These are phyloP conservation scores for Ivindomyrus marchei DNA, from an alignment of 2,113 vertebrate species.

Conservation along the genomic window DNA sequence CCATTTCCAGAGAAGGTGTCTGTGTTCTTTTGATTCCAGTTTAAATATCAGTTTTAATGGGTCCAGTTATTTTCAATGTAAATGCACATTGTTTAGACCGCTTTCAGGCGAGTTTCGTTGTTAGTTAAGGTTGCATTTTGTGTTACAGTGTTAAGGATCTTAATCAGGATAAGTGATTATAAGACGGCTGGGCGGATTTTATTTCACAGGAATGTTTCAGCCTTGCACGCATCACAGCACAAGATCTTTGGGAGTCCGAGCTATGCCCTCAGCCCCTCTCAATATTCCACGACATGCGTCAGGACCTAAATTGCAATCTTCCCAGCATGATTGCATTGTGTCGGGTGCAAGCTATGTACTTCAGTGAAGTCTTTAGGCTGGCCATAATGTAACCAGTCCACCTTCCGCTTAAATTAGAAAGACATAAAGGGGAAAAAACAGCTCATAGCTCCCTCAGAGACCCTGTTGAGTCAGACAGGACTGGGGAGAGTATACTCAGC, in stretches of 20 bases:
- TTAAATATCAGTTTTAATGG: neutral
- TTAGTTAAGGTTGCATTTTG: neutral
- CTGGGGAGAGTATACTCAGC: neutral
- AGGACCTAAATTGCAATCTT: constrained; percentile 2
- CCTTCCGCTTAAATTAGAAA: neutral
- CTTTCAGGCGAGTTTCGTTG: neutral
- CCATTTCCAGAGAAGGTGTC: neutral
- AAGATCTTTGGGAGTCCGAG: neutral
- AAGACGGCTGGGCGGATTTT: neutral
- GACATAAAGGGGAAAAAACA: neutral
- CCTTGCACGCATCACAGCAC: neutral
- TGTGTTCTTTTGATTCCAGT: neutral
- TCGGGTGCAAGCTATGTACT: neutral
- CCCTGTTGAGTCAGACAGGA: neutral
- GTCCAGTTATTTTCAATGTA: neutral
- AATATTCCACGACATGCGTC: neutral
- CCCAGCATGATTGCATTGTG: neutral
- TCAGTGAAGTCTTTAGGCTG: neutral
- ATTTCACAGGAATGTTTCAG: neutral
- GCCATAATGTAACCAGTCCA: neutral
- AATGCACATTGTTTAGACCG: neutral
- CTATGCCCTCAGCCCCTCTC: neutral
- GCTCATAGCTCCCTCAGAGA: neutral
- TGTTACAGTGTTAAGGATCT: neutral
- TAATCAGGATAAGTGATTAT: neutral